Percentiles rank a stretch among this genome's conserved stretches.
Conservation (phyloP, 1,140 invertebrate genomes). For the Hycleus phaleratus region DNA sequence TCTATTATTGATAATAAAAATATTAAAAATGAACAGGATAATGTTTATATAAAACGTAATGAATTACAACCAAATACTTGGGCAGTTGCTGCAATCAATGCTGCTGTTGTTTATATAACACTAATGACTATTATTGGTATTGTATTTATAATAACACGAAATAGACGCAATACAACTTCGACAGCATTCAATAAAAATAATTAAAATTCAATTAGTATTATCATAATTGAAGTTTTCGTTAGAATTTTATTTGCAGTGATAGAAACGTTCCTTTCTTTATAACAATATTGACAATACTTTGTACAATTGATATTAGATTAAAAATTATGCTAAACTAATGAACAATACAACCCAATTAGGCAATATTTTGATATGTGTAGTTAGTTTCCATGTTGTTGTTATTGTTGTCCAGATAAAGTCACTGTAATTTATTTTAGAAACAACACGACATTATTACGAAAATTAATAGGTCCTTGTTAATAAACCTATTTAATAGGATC, state of each 20-base stretch:
- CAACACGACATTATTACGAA: constrained; percentile 1
- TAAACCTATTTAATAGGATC: constrained; percentile 8
- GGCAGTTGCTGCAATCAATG: constrained; percentile 25
- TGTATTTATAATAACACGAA: constrained; percentile 15
- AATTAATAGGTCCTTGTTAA: constrained; percentile 7
- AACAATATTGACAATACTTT: too few species aligned
- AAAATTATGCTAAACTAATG: too few species aligned
- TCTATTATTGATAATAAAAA: background rate
- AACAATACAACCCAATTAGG: too few species aligned
- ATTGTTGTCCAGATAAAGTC: background rate
- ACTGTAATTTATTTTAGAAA: constrained; percentile 7
- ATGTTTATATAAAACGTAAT: constrained; percentile 15
- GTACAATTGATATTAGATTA: too few species aligned
- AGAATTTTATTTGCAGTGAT: too few species aligned
- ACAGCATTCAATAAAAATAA: constrained; percentile 8
- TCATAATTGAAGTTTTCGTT: too few species aligned
- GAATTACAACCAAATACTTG: constrained; percentile 28
- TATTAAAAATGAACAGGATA: background rate
- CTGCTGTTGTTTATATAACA: constrained; percentile 20
- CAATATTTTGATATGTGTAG: too few species aligned
- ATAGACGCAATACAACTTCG: background rate
- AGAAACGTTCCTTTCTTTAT: too few species aligned
- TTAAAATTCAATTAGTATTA: background rate
- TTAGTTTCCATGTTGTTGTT: background rate
- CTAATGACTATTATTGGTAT: constrained; percentile 27